Conservation (phyloP, 2,888 invertebrate genomes). For the Periphyllus acericola region DNA sequence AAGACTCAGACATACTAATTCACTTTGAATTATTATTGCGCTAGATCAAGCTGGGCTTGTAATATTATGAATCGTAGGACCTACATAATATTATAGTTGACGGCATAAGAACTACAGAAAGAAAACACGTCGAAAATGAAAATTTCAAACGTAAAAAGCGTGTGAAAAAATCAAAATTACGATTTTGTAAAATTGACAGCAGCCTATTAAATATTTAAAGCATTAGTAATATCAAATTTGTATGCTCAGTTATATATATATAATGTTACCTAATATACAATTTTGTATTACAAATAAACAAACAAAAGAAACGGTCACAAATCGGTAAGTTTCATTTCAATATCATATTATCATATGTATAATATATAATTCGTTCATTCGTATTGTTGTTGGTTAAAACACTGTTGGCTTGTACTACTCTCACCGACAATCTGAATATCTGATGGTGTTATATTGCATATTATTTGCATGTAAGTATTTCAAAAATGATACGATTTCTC, state of each 20-base stretch:
- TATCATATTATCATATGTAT: background rate
- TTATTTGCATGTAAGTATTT: background rate
- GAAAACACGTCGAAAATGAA: too few relatives aligned
- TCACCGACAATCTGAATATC: slow-evolving; percentile 13
- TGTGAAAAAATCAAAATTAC: too few relatives aligned
- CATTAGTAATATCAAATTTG: too few relatives aligned
- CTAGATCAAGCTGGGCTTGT: too few relatives aligned
- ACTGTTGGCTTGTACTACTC: background rate
- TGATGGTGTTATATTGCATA: slow-evolving; percentile 1
- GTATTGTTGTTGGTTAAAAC: background rate
- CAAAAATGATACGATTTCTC: slow-evolving; percentile 18
- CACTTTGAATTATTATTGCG: too few relatives aligned
- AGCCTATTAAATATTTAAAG: too few relatives aligned
- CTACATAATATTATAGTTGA: too few relatives aligned
- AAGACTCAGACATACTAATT: background rate
- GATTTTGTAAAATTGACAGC: too few relatives aligned
- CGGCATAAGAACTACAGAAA: too few relatives aligned
- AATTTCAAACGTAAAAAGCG: too few relatives aligned
- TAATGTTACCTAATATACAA: background rate
- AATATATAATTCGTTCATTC: background rate
- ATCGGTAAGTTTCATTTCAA: slow-evolving; percentile 3
- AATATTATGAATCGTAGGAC: too few relatives aligned
- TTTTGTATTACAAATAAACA: background rate
- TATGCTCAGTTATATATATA: background rate
- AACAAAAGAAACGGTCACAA: slow-evolving; percentile 29